phyloP scores from a whole-genome alignment of 1,140 invertebrate species.

The Drosophila funebris region DNA sequence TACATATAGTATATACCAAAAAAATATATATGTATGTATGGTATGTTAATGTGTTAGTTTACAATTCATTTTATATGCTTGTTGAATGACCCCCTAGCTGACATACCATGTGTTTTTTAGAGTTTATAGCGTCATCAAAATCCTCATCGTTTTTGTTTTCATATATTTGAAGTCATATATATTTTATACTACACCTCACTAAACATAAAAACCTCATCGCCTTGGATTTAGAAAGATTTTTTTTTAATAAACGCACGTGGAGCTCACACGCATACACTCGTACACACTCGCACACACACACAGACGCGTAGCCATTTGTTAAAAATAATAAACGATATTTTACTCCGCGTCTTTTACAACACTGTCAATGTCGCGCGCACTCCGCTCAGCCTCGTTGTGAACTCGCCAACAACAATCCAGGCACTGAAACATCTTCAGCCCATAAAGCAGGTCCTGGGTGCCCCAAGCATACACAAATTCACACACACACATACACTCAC shows the following conservation, averaged over 20 bases:
- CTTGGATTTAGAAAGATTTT: slow-evolving; percentile 56
- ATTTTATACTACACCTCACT: slow-evolving; percentile 36
- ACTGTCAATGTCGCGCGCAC: slow-evolving; percentile 44
- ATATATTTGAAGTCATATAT: neutral
- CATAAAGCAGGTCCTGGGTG: slow-evolving; percentile 52
- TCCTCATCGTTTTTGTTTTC: neutral
- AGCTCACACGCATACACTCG: slow-evolving; percentile 8
- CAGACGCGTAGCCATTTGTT: slow-evolving; percentile 27
- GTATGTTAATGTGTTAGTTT: slow-evolving; percentile 19
- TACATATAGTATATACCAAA: neutral
- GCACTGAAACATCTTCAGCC: slow-evolving; percentile 62
- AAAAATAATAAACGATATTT: slow-evolving; percentile 35
- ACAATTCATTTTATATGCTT: slow-evolving; percentile 1
- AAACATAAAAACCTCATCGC: slow-evolving; percentile 45
- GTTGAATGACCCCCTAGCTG: neutral
- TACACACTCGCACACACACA: slow-evolving; percentile 19
- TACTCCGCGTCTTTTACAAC: slow-evolving; percentile 30
- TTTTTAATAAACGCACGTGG: slow-evolving; percentile 60
- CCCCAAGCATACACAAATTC: slow-evolving; percentile 39
- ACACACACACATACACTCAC: slow-evolving; percentile 4
- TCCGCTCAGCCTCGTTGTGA: slow-evolving; percentile 58
- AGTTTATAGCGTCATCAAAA: slow-evolving; percentile 14
- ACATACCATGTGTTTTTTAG: slow-evolving; percentile 22
- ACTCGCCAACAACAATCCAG: slow-evolving; percentile 82
- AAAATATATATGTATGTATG: neutral